Base-by-base conservation (phyloP, 2,888 invertebrate species). In the Callyntrura guangdongensis region DNA sequence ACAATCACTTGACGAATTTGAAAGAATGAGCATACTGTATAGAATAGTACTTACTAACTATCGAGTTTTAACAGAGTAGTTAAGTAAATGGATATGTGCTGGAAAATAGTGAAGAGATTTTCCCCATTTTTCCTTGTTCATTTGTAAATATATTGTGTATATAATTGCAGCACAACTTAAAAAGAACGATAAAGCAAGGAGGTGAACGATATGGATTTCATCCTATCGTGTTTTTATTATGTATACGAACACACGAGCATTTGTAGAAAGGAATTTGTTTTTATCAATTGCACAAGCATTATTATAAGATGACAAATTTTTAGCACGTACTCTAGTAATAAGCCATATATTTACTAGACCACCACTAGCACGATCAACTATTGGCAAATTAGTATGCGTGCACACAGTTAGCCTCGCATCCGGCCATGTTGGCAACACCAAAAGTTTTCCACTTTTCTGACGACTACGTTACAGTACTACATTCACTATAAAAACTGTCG, bases 111-210 rank as follows among this genome's bases (percentile, higher is more conserved):
- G n/a, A 49, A 5, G 3, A 47, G 20, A 74, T 49, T 74, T 79
- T 74, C 27, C 20, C 36, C 82, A 53, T 61, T 82, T 79, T 82
- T 82, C 82, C 82, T 82, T 61, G 61, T 82, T 59, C 61, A 27
- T n/a, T 22, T 56, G 14, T 17, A n/a, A n/a, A n/a, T n/a, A n/a
- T n/a, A n/a, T n/a, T n/a, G n/a, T n/a, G n/a, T n/a, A n/a, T n/a
- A n/a, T n/a, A n/a, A 81, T 77, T 20, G n/a, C 59, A 64, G 22
- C 53, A 22, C 77, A 77, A 49, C 22, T 14, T n/a, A 25, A 64
- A 8, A 64, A 17, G 64, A 64, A n/a, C n/a, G 64, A 64, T 22
- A 25, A 17, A 1, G 2, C n/a, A 64, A 11, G n/a, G 14, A 67
- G 27, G 25, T 0, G n/a, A 67, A 67, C 27, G 27, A 27, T 67